Conservation (phyloP, 2,888 invertebrate species). For the Melikaiella ostensackeni region DNA sequence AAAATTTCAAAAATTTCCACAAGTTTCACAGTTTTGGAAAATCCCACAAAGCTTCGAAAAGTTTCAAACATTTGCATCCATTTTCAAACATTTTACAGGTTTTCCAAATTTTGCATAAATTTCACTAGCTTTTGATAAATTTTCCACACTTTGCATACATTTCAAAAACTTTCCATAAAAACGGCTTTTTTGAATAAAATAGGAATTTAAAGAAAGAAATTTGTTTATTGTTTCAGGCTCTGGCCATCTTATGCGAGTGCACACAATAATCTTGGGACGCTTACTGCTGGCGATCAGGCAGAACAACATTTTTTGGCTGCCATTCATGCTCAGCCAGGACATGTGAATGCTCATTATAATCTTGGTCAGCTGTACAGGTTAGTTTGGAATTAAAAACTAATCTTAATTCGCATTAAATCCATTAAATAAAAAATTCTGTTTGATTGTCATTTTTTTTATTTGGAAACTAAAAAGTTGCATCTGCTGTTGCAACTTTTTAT, state of each 20-base stretch:
- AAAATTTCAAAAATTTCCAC: too few species aligned
- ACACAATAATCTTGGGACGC: conserved; percentile 91
- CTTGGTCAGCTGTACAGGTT: conserved; percentile 90
- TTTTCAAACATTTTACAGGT: too few species aligned
- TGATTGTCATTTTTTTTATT: not conserved
- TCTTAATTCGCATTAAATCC: not conserved
- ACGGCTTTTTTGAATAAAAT: too few species aligned
- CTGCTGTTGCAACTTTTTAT: not conserved
- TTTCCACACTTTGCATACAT: too few species aligned
- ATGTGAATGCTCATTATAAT: conserved; percentile 91
- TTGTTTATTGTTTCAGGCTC: conserved; percentile 79
- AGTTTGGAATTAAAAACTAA: conserved; percentile 62
- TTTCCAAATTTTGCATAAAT: too few species aligned
- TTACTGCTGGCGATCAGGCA: conserved; percentile 85
- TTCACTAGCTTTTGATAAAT: too few species aligned
- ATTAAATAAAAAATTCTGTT: not conserved
- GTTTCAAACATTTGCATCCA: too few species aligned
- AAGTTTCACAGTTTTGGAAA: too few species aligned
- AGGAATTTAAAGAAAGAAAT: conserved; percentile 10
- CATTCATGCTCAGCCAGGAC: conserved; percentile 85
- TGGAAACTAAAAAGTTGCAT: not conserved
- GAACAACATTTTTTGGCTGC: conserved; percentile 88
- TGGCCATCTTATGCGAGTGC: conserved; percentile 93
- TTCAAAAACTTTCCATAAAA: too few species aligned
- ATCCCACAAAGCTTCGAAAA: too few species aligned